Evolutionary conservation across 1,140 invertebrate species (phyloP), one percentile per base, ranked within the genome.

Genomic region (Aphelenchoides avenae): DNA sequence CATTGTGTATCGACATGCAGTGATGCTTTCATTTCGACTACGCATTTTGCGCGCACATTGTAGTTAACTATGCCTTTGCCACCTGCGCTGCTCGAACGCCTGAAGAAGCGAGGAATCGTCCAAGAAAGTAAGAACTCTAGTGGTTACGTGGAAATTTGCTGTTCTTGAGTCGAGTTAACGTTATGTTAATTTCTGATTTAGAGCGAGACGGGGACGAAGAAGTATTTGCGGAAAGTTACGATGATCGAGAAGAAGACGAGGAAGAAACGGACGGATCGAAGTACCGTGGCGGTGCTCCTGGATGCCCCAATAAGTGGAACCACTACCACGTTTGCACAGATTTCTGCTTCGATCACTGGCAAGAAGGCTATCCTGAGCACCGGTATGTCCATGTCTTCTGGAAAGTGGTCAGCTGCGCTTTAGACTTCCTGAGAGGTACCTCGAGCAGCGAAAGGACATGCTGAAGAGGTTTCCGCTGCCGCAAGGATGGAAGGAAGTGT

Each of bases 291-390:
- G 74, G 71, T 41, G 68, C 67, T 3, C 84, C 83, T 66, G 86
- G 87, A 3, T 98, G 94, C 78, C 94, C 94, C 2, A 97, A 97
- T 75, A 95, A 92, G 79, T 87, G 84, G 67, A 98, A 97, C 76
- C 87, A 90, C 54, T 91, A 87, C 78, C 94, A 99, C 77, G 86
- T 89, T 59, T 98, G 94, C 79, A 84, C 84, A 1, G 83, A 84
- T 24, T 93, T 84, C 79, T 98, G 94, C 80, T 85, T 87, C 51
- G 87, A 89, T 73, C 83, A 85, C 42, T 98, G 89, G 88, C 87
- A 87, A 61, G 83, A 83, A 57, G 86, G 88, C 22, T 84, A 84
- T 53, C 62, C 80, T 29, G 83, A 85, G 66, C 87, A 39, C 88
- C 37, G 65, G 62, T 69, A 15, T 9, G 11, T 24, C n/a, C 26